Evolutionary conservation across 2,888 invertebrate species (phyloP), one percentile per base, ranked within the genome.

Genomic region (Rhamphomyia laevipes): DNA sequence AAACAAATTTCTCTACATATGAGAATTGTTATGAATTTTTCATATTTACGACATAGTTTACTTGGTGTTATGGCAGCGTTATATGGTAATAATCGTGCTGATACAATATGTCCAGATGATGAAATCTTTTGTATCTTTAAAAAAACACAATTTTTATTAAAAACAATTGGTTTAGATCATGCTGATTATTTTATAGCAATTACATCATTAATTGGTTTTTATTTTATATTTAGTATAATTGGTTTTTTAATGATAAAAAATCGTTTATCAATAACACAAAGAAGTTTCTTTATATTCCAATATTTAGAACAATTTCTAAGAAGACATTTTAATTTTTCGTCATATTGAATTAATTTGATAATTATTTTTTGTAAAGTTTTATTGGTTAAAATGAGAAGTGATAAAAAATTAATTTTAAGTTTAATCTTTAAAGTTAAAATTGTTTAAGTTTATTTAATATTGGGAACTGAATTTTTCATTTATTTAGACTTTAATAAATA

Each of bases 1-100:
- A 74, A 76, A n/a, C 73, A 76, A 1, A 81, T 84, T 0, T 84
- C 93, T 0, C 64, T 80, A 0, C 76, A 86, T 56, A 82, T 94
- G 66, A 77, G 80, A 56, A 72, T 92, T 60, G 74, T 87, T 1
- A 84, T 93, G 73, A 84, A 87, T 55, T 75, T 84, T 47, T 92
- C 91, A 51, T 93, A 84, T 66, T 75, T 92, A 49, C 77, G 91
- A 11, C 81, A 88, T 62, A 83, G 85, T 1, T 76, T 90, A 52
- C 89, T 93, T 63, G 91, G 88, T 0, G 74, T 89, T 0, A 77
- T 89, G 2, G 77, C 81, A 1, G 80, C 89, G 0, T 81, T 93
- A 42, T 90, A 93, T 61, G 88, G 88, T 61, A 87, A 61, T 40
- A 80, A 84, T 48, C 73, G 94, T 43, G 76, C 75, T 1, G 80